Evolutionary conservation across 2,797 vertebrate species (phyloP), one percentile per base, ranked within the genome.

Genomic region (Dryobates pubescens): DNA sequence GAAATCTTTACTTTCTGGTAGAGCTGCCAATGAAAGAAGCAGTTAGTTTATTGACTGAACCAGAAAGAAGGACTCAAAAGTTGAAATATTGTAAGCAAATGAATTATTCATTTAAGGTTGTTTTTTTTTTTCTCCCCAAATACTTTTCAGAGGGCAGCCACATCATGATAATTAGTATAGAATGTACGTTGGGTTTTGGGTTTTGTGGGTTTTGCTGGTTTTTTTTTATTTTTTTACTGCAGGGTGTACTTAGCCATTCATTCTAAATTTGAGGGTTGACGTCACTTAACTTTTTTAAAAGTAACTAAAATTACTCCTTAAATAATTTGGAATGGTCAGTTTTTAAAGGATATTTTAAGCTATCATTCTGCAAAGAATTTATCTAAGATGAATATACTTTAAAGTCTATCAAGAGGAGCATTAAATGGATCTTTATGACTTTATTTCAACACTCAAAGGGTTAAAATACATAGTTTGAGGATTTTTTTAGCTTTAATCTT

Each of bases 31-130:
- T 30, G n/a, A 72, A 90, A 61, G 12, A 41, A 27, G 4, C 71
- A 80, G 62, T 93, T 88, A 82, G 8, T 61, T 82, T 86, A 64
- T 27, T 69, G 65, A 74, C 20, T 88, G 88, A 92, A 94, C 47
- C 53, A 88, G 70, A 92, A 79, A 18, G 5, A 11, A 64, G 9
- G 6, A 7, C 30, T 11, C 32, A 79, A 49, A 82, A 92, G 6
- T 77, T 36, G 32, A 87, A 82, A 8, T 41, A 56, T 13, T 62
- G 24, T 49, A 7, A 61, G 7, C 3, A 75, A 84, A 92, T 63
- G 6, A 90, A 86, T 16, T 49, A 10, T 38, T 91, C 38, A 1
- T 26, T 64, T 91, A 61, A 74, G 30, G 70, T 43, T 83, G n/a
- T 26, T 6, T 7, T 43, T 43, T 43, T 43, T 43, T 43, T 63